A percentile compares a stretch with the other conserved stretches of the same genome.
Conservation (phyloP, 1,140 invertebrate genomes). For the Calephelis virginiensis region DNA sequence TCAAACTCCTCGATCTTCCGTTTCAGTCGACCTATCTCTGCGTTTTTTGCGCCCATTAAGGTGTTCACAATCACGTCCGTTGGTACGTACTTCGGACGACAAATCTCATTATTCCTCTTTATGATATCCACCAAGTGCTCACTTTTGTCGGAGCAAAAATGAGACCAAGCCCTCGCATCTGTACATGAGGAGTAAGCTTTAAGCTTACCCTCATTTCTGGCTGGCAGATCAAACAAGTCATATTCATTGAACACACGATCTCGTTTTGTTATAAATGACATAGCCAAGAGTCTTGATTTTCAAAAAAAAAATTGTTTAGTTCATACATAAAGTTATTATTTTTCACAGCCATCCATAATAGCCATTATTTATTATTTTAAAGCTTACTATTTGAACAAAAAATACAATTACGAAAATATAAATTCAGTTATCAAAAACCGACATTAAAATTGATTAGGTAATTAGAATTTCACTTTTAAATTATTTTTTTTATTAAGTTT, state of each 20-base stretch:
- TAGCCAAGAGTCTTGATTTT: conserved; percentile 35
- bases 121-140: conserved; percentile 70
- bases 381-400: conserved; percentile 45
- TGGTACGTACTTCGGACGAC: conserved; percentile 65
- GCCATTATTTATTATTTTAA: conserved; percentile 44
- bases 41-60: conserved; percentile 69
- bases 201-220: conserved; percentile 67
- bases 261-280: conserved; percentile 72
- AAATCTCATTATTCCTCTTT: conserved; percentile 64
- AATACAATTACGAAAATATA: conserved; percentile 57
- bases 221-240: conserved; percentile 56
- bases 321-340: conserved; percentile 31
- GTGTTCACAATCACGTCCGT: conserved; percentile 73
- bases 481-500: conserved; percentile 14
- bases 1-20: conserved; percentile 69
- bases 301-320: neutral
- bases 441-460: conserved; percentile 45
- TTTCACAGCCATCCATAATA: conserved; percentile 56
- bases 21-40: conserved; percentile 67
- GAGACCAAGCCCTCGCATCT: conserved; percentile 69
- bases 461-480: conserved; percentile 61
- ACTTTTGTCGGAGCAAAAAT: conserved; percentile 62
- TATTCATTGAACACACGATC: conserved; percentile 69
- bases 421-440: conserved; percentile 61
- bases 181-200: conserved; percentile 70